phyloP scores from a whole-genome alignment of 2,113 vertebrate genomes.

The Gasterosteus aculeatus region DNA sequence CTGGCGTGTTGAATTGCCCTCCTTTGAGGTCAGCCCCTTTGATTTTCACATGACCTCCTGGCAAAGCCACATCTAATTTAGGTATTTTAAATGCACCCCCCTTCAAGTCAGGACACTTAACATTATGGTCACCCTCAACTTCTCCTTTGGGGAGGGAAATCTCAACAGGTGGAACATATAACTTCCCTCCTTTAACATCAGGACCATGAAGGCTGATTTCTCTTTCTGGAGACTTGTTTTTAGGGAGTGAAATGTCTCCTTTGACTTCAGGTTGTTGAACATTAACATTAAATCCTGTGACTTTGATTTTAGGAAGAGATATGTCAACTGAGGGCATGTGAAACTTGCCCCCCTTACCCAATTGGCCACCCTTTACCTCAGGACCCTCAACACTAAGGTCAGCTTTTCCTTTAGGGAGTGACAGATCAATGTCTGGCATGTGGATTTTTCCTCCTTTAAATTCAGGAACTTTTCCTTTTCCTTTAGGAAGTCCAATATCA shows the following conservation, averaged over 20 bases:
- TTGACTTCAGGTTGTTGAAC: constrained; percentile 50
- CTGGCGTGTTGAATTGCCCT: constrained; percentile 23
- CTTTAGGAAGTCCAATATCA: neutral
- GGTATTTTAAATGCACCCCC: constrained; percentile 47
- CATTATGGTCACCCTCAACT: neutral
- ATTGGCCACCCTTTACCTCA: constrained; percentile 38
- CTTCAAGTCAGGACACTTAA: constrained; percentile 40
- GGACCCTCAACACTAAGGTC: constrained; percentile 30
- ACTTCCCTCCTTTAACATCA: constrained; percentile 44
- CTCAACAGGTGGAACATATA: constrained; percentile 41
- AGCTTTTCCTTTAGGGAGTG: constrained; percentile 50
- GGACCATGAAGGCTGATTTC: constrained; percentile 10
- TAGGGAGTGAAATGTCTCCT: constrained; percentile 69
- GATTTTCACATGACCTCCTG: constrained; percentile 40
- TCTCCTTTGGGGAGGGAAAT: constrained; percentile 71
- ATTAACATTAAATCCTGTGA: constrained; percentile 33
- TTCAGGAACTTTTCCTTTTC: constrained; percentile 7
- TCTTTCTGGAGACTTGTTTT: constrained; percentile 46
- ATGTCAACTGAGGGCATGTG: constrained; percentile 71
- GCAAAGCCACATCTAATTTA: constrained; percentile 49
- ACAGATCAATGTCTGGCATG: constrained; percentile 49
- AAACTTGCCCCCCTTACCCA: constrained; percentile 58
- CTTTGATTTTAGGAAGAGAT: constrained; percentile 70
- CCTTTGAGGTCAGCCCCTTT: constrained; percentile 32
- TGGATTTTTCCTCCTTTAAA: constrained; percentile 55